phyloP scores from a whole-genome alignment of 2,888 invertebrate genomes.

The Gerris lacustris region DNA sequence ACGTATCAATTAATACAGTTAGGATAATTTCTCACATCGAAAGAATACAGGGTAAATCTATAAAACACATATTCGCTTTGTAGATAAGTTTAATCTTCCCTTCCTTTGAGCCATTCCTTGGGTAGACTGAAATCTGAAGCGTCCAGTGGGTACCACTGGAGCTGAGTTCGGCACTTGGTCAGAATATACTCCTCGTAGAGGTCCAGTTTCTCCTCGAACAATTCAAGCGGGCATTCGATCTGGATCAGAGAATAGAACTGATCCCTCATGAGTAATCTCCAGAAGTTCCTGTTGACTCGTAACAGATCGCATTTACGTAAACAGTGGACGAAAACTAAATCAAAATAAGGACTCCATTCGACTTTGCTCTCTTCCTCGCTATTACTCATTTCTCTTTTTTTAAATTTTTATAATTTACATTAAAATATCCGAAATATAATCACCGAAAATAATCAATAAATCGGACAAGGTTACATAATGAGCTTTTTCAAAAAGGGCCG shows the following conservation, averaged over 20 bases:
- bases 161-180: neutral
- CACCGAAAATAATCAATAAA: no score
- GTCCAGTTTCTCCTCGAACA: neutral
- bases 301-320: neutral
- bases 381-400: no score
- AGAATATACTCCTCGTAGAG: neutral
- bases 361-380: neutral
- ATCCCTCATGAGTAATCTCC: neutral
- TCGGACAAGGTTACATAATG: no score
- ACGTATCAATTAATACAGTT: no score
- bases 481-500: no score
- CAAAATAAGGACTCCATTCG: neutral
- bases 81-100: neutral
- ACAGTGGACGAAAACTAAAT: neutral
- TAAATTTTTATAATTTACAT: no score
- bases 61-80: no score
- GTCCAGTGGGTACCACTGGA: neutral
- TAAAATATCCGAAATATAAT: no score
- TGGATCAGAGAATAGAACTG: neutral
- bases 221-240: neutral
- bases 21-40: no score
- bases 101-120: neutral
- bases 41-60: no score
- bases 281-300: neutral
- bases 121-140: neutral